A percentile compares a stretch with the other conserved stretches of the same genome.
phyloP scores from a whole-genome alignment of 2,888 invertebrate species.

The Patella ulyssiponensis region DNA sequence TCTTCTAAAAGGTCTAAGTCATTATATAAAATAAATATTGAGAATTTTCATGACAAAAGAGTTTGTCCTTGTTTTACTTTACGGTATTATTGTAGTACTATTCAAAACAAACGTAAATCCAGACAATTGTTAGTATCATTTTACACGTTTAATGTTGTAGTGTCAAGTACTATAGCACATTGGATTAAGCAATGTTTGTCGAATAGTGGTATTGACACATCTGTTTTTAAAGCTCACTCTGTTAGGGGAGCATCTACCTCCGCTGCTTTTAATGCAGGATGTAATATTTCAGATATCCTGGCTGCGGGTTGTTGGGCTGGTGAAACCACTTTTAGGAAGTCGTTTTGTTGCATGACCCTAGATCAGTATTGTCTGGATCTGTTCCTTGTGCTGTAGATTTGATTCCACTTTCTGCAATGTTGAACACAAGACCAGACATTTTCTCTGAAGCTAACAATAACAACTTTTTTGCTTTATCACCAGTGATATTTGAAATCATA shows the following conservation, averaged over 20 bases:
- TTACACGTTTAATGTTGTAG: conserved; percentile 10
- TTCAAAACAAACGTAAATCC: not conserved
- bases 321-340: conserved; percentile 19
- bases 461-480: not conserved
- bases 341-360: too few species aligned
- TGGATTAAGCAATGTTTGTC: conserved; percentile 20
- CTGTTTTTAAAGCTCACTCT: conserved; percentile 30
- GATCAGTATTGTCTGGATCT: not conserved
- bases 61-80: conserved; percentile 27
- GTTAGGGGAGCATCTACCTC: conserved; percentile 16
- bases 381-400: not conserved
- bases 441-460: not conserved
- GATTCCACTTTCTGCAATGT: not conserved
- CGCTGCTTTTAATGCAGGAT: not conserved
- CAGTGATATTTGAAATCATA: too few species aligned
- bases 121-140: conserved; percentile 18
- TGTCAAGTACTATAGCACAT: conserved; percentile 22
- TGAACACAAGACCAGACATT: not conserved
- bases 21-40: conserved; percentile 2
- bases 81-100: conserved; percentile 17
- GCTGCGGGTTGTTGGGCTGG: conserved; percentile 17
- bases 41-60: conserved; percentile 13
- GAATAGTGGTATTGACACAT: conserved; percentile 15
- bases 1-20: conserved; percentile 21
- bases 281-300: conserved; percentile 14